These are phyloP conservation scores for Coranthus polyacanthus DNA, from an alignment of 2,797 vertebrate genomes.

Conservation along the genomic window DNA sequence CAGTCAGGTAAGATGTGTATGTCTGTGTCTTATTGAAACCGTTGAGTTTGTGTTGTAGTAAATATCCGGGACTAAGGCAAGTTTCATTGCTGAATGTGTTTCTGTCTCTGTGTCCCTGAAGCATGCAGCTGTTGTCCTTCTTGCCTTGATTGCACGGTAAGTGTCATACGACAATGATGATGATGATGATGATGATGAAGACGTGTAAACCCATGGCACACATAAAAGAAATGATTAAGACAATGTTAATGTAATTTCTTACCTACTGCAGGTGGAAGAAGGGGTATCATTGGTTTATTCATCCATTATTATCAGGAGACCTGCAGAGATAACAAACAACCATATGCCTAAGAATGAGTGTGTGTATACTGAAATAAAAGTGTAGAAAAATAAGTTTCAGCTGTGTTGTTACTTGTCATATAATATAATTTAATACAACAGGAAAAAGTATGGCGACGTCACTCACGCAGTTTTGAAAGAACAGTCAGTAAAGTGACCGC, in stretches of 20 bases:
- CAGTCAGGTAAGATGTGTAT: constrained; percentile 36
- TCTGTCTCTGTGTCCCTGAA: constrained; percentile 21
- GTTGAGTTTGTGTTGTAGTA: constrained; percentile 9
- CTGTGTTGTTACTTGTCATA: no score
- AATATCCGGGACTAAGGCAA: background rate
- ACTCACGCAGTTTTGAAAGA: no score
- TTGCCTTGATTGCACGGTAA: constrained; percentile 24
- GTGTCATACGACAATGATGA: no score
- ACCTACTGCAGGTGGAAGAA: constrained; percentile 43
- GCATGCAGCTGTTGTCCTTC: constrained; percentile 6
- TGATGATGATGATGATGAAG: background rate
- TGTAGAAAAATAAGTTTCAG: no score
- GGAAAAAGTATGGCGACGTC: no score
- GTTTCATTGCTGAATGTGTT: background rate
- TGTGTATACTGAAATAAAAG: constrained; percentile 69
- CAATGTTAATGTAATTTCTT: background rate
- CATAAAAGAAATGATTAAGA: no score
- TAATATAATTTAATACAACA: no score
- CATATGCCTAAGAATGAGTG: constrained; percentile 13
- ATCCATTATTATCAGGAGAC: constrained; percentile 41
- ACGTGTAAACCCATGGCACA: background rate
- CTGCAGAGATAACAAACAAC: constrained; percentile 10
- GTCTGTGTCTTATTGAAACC: background rate
- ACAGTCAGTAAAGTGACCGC: no score
- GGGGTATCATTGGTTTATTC: constrained; percentile 60